Base-by-base conservation (phyloP, 2,797 vertebrate genomes). In the Ceryle rudis region DNA sequence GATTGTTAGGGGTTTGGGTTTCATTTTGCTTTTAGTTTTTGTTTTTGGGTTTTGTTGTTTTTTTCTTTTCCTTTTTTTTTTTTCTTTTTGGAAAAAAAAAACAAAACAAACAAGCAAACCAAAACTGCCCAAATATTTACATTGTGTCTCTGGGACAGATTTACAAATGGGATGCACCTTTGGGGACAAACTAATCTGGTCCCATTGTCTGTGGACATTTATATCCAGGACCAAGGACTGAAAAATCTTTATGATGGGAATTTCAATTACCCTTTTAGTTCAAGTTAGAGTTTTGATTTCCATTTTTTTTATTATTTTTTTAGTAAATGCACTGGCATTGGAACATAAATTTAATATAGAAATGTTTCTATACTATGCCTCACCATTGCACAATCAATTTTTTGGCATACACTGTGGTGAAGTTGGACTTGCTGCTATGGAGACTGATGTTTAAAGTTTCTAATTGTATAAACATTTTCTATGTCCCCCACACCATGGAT, bases 401-500 rank as follows among this genome's bases (percentile, higher is more conserved):
- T 98, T 98, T 96, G 92, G 85, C 97, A 98, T 98, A 98, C 98
- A 97, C 95, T 98, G 98, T 98, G 97, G 97, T 98, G 96, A 98
- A 98, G 97, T 98, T 98, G 98, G 98, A 98, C 97, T 98, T 98
- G 97, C 97, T 98, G 97, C 98, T 98, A 95, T 98, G 97, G 96
- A 98, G 97, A 98, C 98, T 98, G 96, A 98, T 98, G 98, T 98
- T 98, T 98, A 97, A 98, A 98, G 97, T 98, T 98, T 98, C 97
- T 98, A 98, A 98, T 97, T 98, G 98, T 98, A 97, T 98, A 98
- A 98, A 98, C 98, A 98, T 98, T 98, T 98, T 97, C 97, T 98
- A 97, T 98, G 98, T 98, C 98, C 97, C 98, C 97, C 96, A 98
- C 98, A 98, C 97, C 97, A 96, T 98, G 98, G 96, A 98, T 98